Evolutionary conservation across 2,888 invertebrate species (phyloP).

Genomic region (Caenorhabditis sp.): DNA sequence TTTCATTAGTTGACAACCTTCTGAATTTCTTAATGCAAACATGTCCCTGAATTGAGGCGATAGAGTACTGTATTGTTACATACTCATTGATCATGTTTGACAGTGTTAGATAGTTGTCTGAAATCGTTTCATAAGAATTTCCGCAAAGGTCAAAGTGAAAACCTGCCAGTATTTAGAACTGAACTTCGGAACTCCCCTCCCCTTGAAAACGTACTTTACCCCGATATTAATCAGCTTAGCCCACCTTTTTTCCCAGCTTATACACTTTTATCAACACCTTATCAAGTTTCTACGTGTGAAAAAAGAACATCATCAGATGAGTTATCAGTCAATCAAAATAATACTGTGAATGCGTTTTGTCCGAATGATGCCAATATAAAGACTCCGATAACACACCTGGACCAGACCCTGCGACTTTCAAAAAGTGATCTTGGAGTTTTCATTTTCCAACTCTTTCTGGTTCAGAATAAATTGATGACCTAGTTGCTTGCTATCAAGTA

Average conservation of each 20-base stretch:
- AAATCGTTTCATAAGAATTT: too few relatives aligned
- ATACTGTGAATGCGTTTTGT: conserved; percentile 5
- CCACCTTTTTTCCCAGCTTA: conserved; percentile 21
- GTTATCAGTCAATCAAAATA: conserved; percentile 30
- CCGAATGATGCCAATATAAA: conserved; percentile 7
- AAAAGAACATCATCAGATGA: conserved; percentile 7
- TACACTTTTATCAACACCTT: not conserved
- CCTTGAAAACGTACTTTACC: not conserved
- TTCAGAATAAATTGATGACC: not conserved
- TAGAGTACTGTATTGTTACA: too few relatives aligned
- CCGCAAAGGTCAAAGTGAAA: too few relatives aligned
- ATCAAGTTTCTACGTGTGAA: conserved; percentile 18
- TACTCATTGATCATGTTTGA: too few relatives aligned
- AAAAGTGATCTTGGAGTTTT: not conserved
- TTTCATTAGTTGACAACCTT: too few relatives aligned
- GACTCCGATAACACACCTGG: not conserved
- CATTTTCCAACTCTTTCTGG: too few relatives aligned
- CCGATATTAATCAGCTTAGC: conserved; percentile 27
- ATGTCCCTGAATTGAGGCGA: too few relatives aligned
- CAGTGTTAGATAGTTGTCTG: too few relatives aligned
- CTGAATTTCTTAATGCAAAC: too few relatives aligned
- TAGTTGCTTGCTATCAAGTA: not conserved
- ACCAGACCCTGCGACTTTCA: not conserved
- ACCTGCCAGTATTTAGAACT: not conserved
- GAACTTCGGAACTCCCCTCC: conserved; percentile 11